A percentile compares a stretch with the other conserved stretches of the same genome.
These are phyloP conservation scores for Xenus cinereus DNA, from an alignment of 2,113 vertebrate genomes.

Conservation along the genomic window DNA sequence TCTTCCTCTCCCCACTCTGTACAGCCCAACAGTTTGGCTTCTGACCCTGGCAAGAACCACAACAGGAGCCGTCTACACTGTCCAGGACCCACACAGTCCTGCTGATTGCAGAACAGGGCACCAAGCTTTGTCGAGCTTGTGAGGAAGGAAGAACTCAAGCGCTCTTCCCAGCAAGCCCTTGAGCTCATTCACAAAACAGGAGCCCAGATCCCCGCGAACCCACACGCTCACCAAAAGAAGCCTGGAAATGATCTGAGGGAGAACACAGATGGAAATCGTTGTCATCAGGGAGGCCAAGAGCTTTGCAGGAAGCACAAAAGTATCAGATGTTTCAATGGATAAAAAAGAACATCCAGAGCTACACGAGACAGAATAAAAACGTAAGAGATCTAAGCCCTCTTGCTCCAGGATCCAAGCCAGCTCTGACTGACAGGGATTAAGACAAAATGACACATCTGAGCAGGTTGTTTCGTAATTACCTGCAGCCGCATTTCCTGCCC, in stretches of 20 bases:
- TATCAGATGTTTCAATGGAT: constrained; percentile 42
- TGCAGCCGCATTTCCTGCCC: neutral
- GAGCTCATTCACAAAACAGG: neutral
- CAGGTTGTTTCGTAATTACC: constrained; percentile 5
- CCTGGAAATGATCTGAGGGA: constrained; percentile 43
- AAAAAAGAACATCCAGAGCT: constrained; percentile 21
- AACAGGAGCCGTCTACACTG: neutral
- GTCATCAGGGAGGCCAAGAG: constrained; percentile 31
- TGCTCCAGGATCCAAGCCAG: neutral
- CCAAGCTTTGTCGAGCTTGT: neutral
- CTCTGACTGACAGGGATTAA: neutral
- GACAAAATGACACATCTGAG: neutral
- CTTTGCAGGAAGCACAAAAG: constrained; percentile 37
- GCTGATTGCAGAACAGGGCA: fast-evolving
- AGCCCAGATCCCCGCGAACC: neutral
- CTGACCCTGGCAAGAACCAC: neutral
- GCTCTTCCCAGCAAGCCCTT: neutral
- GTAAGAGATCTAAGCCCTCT: neutral
- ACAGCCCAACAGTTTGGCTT: neutral
- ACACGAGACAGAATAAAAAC: neutral
- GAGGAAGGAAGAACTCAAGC: neutral
- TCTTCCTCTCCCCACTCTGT: neutral
- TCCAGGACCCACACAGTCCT: neutral
- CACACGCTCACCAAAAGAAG: neutral
- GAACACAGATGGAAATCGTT: constrained; percentile 55